Evolutionary conservation across 2,797 vertebrate genomes (phyloP).

Genomic region (Notolabrus celidotus): DNA sequence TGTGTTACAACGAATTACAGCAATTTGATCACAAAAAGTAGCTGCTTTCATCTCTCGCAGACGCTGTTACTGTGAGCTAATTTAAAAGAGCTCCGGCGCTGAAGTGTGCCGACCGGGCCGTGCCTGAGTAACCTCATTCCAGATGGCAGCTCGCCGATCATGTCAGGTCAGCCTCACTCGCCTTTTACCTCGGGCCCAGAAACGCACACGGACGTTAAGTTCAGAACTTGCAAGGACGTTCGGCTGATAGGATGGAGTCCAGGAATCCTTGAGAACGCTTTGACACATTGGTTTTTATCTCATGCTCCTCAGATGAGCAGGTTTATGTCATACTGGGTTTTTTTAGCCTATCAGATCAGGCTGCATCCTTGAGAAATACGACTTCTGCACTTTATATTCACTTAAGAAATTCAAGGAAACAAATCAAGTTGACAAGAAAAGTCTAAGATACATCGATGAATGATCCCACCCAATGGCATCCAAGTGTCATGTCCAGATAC

Average conservation of each 20-base stretch:
- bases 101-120: conserved; percentile 30
- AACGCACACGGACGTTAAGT: not conserved
- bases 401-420: too few relatives aligned
- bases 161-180: conserved; percentile 48
- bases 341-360: too few relatives aligned
- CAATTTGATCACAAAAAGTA: conserved; percentile 26
- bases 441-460: too few relatives aligned
- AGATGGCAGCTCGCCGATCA: conserved; percentile 44
- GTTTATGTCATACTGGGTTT: too few relatives aligned
- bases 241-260: not conserved
- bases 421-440: too few relatives aligned
- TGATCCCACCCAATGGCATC: too few relatives aligned
- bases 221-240: not conserved
- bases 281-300: not conserved
- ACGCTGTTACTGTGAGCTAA: conserved; percentile 6
- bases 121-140: conserved; percentile 55
- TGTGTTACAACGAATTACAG: conserved; percentile 8
- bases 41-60: conserved; percentile 11
- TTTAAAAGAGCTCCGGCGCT: conserved; percentile 22
- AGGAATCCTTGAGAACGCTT: not conserved
- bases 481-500: too few relatives aligned
- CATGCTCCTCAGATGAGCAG: too few relatives aligned
- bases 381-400: too few relatives aligned
- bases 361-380: too few relatives aligned
- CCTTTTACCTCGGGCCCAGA: conserved; percentile 46